Conservation (phyloP, 2,888 invertebrate genomes). For the Scaptomyza tumidula region DNA sequence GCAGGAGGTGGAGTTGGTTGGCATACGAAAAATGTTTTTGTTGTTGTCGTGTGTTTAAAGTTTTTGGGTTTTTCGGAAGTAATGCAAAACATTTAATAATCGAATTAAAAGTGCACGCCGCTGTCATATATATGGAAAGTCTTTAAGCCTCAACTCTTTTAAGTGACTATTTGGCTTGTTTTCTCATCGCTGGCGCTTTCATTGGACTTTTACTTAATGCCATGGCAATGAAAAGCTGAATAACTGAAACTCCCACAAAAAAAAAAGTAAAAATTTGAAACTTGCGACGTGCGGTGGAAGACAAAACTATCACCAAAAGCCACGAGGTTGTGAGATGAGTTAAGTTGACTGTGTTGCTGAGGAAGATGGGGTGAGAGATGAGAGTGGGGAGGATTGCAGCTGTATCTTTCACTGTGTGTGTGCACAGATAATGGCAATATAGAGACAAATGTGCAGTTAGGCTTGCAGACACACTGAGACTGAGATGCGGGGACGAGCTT, state of each 20-base stretch:
- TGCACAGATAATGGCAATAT: constrained; percentile 65
- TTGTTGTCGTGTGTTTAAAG: constrained; percentile 37
- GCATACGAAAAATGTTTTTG: constrained; percentile 43
- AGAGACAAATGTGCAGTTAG: constrained; percentile 68
- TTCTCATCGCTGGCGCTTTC: constrained; percentile 66
- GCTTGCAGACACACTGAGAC: constrained; percentile 5
- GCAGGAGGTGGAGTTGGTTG: constrained; percentile 29
- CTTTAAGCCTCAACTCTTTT: constrained; percentile 55
- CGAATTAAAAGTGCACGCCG: constrained; percentile 74
- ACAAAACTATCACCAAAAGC: constrained; percentile 63
- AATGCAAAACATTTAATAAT: constrained; percentile 80
- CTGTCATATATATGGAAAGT: constrained; percentile 63
- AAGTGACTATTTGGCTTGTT: constrained; percentile 46
- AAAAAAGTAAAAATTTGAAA: constrained; percentile 32
- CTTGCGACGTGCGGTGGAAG: constrained; percentile 40
- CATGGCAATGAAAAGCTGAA: constrained; percentile 51
- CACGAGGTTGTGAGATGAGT: constrained; percentile 29
- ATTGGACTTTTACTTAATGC: constrained; percentile 77
- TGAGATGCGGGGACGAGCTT: constrained; percentile 48
- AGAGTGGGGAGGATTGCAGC: constrained; percentile 6
- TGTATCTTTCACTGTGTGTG: constrained; percentile 37
- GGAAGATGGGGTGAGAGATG: neutral
- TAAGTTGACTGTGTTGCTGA: constrained; percentile 26
- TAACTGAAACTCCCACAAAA: constrained; percentile 60
- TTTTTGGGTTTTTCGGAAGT: constrained; percentile 59